Evolutionary conservation across 2,797 vertebrate genomes (phyloP), one percentile per base, ranked within the genome.

Genomic region (Poecile montanus): DNA sequence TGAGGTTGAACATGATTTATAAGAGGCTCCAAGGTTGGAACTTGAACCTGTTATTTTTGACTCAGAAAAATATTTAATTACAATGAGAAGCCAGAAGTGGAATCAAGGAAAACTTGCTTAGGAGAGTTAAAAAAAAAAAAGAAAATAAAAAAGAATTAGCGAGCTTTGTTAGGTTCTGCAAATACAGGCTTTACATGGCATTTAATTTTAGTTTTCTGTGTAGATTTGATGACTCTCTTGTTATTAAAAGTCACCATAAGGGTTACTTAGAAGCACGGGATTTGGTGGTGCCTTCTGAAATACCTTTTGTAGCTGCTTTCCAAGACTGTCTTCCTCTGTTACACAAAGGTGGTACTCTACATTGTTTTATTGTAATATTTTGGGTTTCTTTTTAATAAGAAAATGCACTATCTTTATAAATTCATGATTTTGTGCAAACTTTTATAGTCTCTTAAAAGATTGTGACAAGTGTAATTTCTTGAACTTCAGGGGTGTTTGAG

Each of bases 381-480:
- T 42, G 4, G 3, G 2, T 3, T n/a, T 13, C 42, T 42, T 96
- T 89, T 89, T 67, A 80, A 87, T 92, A 84, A 96, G 93, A 26
- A 95, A 95, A 92, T 94, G 45, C n/a, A 38, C 76, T 93, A 26
- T 82, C 96, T 95, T 90, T 45, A n/a, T 76, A 57, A 88, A 82
- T 56, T 96, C 74, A 94, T 92, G 21, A 91, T 94, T 95, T 94
- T 54, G 38, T 97, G 85, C 81, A 81, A 91, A 95, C 83, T 96
- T 83, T 83, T 95, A 66, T 5, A 82, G 68, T 78, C 60, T 82
- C 91, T 97, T 87, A 96, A 95, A 86, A 96, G 81, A 83, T 56
- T 90, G 81, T 93, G 78, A 94, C 50, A 65, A 95, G 94, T 81
- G 73, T 93, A 85, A 94, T 89, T 83, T 94, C 84, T 88, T 95